Conservation (phyloP, 2,797 vertebrate species). For the Cossypha dichroa region DNA sequence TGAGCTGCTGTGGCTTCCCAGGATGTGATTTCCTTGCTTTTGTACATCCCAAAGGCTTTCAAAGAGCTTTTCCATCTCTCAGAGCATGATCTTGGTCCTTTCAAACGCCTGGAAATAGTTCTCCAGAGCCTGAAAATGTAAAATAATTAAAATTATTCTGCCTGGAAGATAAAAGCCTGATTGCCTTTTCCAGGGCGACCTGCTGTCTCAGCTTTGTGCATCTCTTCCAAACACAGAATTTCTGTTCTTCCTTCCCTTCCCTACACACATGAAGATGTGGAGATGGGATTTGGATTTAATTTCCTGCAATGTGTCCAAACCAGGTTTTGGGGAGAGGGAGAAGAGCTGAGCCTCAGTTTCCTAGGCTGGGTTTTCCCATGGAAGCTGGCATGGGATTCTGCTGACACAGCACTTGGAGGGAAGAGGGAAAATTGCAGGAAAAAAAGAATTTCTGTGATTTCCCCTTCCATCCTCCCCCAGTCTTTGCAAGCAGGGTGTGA, state of each 20-base stretch:
- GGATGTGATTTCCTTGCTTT: not conserved
- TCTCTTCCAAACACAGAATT: not conserved
- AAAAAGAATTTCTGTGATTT: not conserved
- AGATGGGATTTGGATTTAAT: not conserved
- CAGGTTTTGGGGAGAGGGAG: not conserved
- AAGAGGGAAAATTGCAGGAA: not conserved
- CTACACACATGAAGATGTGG: rapidly evolving
- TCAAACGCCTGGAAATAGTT: not conserved
- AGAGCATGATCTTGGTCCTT: not conserved
- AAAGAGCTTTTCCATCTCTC: not conserved
- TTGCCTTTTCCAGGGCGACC: not conserved
- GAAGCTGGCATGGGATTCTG: rapidly evolving
- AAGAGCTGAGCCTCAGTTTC: not conserved
- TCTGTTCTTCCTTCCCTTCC: not conserved
- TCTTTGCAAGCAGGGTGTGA: not conserved
- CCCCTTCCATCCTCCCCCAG: not conserved
- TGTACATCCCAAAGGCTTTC: not conserved
- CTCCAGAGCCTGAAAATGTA: not conserved
- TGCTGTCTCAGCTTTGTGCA: rapidly evolving
- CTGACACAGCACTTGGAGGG: rapidly evolving
- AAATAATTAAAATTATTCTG: not conserved
- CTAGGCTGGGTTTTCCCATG: not conserved
- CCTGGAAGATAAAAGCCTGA: not conserved
- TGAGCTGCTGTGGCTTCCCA: not conserved
- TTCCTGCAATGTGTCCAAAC: rapidly evolving